Percentiles rank a stretch among this genome's conserved stretches.
Evolutionary conservation across 2,888 invertebrate genomes (phyloP).

Genomic region (Trichacis sp.): DNA sequence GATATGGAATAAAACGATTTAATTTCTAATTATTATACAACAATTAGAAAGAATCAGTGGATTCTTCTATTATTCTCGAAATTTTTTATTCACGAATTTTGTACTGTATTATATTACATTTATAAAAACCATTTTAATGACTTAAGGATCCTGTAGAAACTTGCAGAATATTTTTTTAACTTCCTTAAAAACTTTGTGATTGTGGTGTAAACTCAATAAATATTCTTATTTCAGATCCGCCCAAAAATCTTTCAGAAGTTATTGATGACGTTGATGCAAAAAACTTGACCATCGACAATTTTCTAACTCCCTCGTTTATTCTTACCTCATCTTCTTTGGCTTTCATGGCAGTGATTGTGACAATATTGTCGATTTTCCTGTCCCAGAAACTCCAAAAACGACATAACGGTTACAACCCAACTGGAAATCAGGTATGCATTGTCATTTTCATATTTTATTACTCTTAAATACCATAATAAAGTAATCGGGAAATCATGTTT

Average conservation of each 20-base stretch:
- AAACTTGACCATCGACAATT: conserved; percentile 80
- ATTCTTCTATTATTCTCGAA: no score
- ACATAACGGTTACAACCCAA: conserved; percentile 77
- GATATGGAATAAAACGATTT: no score
- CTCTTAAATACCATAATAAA: no score
- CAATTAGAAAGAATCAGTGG: no score
- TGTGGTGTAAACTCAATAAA: no score
- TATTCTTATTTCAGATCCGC: conserved; percentile 44
- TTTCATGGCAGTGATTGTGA: conserved; percentile 77
- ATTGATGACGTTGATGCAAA: conserved; percentile 72
- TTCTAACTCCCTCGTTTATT: conserved; percentile 85
- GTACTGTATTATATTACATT: background rate
- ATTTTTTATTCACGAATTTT: no score
- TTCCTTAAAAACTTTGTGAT: no score
- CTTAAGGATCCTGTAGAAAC: no score
- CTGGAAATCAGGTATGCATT: conserved; percentile 73
- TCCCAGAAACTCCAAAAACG: conserved; percentile 81
- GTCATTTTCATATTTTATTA: no score
- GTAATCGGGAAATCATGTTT: no score
- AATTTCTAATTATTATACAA: no score
- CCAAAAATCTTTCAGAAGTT: conserved; percentile 75
- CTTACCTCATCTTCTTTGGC: conserved; percentile 81
- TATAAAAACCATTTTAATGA: background rate
- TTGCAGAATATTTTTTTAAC: no score
- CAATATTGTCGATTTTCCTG: conserved; percentile 79